These are phyloP conservation scores for Anas flavirostris DNA, from an alignment of 2,797 vertebrate species.

Conservation along the genomic window DNA sequence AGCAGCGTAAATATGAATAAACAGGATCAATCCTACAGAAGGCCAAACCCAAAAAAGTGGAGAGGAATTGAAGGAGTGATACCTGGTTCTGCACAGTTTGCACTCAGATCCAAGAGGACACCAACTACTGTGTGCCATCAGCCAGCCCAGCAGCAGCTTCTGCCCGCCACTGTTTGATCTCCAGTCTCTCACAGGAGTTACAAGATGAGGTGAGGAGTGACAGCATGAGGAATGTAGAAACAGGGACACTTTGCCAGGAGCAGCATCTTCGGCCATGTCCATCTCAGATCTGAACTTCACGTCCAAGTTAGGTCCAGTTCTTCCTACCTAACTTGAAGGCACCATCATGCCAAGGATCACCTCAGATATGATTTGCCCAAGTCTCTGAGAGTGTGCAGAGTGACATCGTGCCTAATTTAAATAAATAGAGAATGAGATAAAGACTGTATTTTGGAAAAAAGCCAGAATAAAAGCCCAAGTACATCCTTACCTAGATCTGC, in stretches of 20 bases:
- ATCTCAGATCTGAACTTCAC: background rate
- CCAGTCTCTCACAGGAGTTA: background rate
- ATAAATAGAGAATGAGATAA: background rate
- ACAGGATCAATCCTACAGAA: conserved; percentile 21
- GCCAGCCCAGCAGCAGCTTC: background rate
- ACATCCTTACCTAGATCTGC: background rate
- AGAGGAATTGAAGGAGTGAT: background rate
- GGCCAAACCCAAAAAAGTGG: conserved; percentile 49
- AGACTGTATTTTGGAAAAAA: conserved; percentile 31
- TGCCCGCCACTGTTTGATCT: conserved; percentile 31
- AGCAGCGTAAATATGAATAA: conserved; percentile 51
- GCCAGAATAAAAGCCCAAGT: background rate
- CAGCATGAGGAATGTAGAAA: background rate
- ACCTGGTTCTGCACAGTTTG: conserved; percentile 28
- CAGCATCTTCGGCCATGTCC: background rate
- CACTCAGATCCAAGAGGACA: background rate
- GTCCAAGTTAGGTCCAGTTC: background rate
- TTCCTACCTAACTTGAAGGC: background rate
- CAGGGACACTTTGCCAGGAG: background rate
- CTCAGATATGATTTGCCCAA: background rate
- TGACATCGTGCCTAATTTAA: conserved; percentile 45
- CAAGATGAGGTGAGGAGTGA: background rate
- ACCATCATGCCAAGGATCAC: background rate
- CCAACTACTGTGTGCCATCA: background rate
- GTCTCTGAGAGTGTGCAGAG: background rate